Conservation (phyloP, 2,113 vertebrate genomes). For the Sinocyclocheilus maitianheensis region DNA sequence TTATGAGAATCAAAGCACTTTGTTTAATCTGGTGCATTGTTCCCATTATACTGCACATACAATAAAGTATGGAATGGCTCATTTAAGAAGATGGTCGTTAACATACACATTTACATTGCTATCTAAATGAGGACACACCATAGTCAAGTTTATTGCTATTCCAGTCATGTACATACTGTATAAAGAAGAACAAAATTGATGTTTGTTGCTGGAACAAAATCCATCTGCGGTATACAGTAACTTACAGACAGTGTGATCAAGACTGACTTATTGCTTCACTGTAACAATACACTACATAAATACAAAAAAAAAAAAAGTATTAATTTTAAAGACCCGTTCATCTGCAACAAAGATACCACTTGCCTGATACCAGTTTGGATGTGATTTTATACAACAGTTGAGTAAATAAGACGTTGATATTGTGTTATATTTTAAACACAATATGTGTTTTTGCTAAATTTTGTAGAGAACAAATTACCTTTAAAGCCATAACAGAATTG, state of each 20-base stretch:
- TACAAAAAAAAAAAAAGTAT: background rate
- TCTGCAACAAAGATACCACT: background rate
- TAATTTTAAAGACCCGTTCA: background rate
- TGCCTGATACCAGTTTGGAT: too few species aligned
- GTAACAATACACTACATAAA: background rate
- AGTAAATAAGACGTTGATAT: too few species aligned
- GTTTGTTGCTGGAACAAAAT: background rate
- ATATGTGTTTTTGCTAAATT: too few species aligned
- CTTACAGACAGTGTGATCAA: background rate
- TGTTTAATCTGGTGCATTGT: background rate
- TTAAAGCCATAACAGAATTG: too few species aligned
- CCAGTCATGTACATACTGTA: background rate
- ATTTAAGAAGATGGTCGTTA: background rate
- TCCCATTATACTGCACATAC: background rate
- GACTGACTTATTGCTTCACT: background rate
- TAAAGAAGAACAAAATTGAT: background rate
- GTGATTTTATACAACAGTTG: too few species aligned
- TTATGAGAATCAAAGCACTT: background rate
- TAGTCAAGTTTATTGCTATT: background rate
- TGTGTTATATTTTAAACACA: too few species aligned
- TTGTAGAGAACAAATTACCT: too few species aligned
- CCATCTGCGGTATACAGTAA: background rate
- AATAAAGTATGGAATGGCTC: background rate
- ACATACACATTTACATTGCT: background rate
- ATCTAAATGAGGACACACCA: background rate